Percentiles rank a stretch among this genome's conserved stretches.
Conservation (phyloP, 2,113 vertebrate genomes). For the Verasper variegatus region DNA sequence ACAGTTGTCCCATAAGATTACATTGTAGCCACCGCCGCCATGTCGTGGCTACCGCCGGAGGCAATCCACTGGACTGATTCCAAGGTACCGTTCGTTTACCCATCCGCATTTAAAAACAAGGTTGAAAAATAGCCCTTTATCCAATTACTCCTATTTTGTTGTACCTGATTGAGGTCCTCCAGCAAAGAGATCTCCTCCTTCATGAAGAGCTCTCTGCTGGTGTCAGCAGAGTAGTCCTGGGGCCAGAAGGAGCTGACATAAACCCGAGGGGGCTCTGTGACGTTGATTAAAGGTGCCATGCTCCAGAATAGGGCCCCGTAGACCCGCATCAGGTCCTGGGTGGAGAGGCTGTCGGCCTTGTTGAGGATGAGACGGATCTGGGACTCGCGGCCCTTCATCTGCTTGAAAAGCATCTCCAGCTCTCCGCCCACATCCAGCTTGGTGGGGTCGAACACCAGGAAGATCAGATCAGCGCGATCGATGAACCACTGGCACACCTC, state of each 20-base stretch:
- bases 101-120: too few species aligned
- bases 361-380: conserved; percentile 98
- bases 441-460: conserved; percentile 97
- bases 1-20: too few species aligned
- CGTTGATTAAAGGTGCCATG: conserved; percentile 96
- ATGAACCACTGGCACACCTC: conserved; percentile 99
- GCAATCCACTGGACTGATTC: too few species aligned
- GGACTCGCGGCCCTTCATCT: conserved; percentile 96
- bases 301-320: conserved; percentile 98
- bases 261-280: conserved; percentile 94
- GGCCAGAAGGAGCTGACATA: conserved; percentile 99
- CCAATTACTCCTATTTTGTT: background rate
- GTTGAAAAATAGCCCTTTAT: too few species aligned
- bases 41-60: too few species aligned
- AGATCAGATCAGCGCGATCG: conserved; percentile 96
- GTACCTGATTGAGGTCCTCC: conserved; percentile 93
- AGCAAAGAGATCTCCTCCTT: conserved; percentile 95
- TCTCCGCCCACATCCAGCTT: conserved; percentile 96
- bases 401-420: conserved; percentile 95
- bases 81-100: too few species aligned
- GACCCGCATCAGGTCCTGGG: conserved; percentile 97
- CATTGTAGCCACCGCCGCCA: too few species aligned
- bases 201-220: conserved; percentile 91
- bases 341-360: conserved; percentile 94
- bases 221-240: conserved; percentile 89